Evolutionary conservation across 2,113 vertebrate genomes (phyloP).

Genomic region (Paramisgurnus dabryanus): DNA sequence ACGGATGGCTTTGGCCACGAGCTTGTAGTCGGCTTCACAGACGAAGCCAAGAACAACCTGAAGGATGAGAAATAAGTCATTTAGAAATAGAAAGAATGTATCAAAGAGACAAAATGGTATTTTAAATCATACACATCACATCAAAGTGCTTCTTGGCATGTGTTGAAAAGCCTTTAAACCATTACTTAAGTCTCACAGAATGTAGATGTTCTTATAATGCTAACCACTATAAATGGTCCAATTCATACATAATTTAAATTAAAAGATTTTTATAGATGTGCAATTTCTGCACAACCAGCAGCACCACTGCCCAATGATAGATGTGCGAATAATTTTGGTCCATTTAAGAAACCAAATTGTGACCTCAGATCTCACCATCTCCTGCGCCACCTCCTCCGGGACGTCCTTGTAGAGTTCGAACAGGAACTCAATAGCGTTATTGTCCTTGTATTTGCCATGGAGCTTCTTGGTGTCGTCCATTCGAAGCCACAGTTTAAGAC

Average conservation of each 20-base stretch:
- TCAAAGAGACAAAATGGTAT: background rate
- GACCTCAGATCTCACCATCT: conserved; percentile 81
- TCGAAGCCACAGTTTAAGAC: conserved; percentile 90
- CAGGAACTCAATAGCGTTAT: conserved; percentile 94
- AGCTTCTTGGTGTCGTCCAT: conserved; percentile 90
- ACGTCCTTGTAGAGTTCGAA: conserved; percentile 92
- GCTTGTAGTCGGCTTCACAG: conserved; percentile 88
- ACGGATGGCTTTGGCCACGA: conserved; percentile 87
- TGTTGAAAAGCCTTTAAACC: no score
- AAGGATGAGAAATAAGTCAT: background rate
- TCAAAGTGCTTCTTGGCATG: no score
- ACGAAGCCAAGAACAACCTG: conserved; percentile 91
- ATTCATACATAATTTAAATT: no score
- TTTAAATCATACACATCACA: no score
- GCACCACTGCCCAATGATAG: no score
- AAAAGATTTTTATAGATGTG: no score
- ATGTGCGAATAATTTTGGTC: background rate
- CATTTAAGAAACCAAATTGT: background rate
- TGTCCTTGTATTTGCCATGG: conserved; percentile 90
- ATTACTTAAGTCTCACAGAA: no score
- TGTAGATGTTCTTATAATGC: no score
- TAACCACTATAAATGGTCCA: no score
- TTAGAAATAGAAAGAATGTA: no score
- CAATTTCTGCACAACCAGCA: no score
- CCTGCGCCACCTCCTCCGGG: conserved; percentile 93